Evolutionary conservation across 2,113 vertebrate genomes (phyloP), one percentile per base, ranked within the genome.

Genomic region (Tiliqua scincoides): DNA sequence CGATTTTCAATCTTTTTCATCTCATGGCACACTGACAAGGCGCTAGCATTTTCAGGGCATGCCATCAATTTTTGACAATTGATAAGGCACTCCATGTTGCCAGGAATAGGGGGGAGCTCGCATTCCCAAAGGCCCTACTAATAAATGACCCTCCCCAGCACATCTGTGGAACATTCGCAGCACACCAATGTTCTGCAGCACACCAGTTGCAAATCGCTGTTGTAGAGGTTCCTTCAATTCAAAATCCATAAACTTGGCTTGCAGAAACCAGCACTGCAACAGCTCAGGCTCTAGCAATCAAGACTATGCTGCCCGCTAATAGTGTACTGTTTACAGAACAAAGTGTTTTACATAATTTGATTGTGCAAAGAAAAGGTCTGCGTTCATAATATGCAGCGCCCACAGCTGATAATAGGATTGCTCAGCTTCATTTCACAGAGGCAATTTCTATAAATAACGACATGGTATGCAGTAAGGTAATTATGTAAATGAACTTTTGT

Each of bases 371-470:
- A 84, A 82, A 81, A n/a, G 4, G 9, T 83, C 79, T 57, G 63
- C 35, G 1, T 67, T 88, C 54, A 6, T 86, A n/a, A n/a, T n/a
- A 63, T 85, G 79, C 63, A 40, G 54, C 75, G 25, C 37, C 91
- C n/a, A n/a, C n/a, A 37, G 4, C 37, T 17, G 25, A 10, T 79
- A 91, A 90, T 35, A 72, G 32, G 63, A 52, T 63, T 6, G 65
- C 57, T 72, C 76, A 90, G 81, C 73, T 87, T 73, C 73, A 77
- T 85, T 90, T 91, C 35, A n/a, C 30, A 37, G 25, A 52, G 12
- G 61, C 85, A 71, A 32, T 71, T 1, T 1, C 57, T 71, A 21
- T 75, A 90, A 91, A 83, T 65, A 65, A 6, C 63, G 0, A 1
- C 21, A 43, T 11, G 21, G 0, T 0, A 17, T 75, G 79, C 72